Conservation (phyloP, 2,888 invertebrate species). For the Dryococelus australis region DNA sequence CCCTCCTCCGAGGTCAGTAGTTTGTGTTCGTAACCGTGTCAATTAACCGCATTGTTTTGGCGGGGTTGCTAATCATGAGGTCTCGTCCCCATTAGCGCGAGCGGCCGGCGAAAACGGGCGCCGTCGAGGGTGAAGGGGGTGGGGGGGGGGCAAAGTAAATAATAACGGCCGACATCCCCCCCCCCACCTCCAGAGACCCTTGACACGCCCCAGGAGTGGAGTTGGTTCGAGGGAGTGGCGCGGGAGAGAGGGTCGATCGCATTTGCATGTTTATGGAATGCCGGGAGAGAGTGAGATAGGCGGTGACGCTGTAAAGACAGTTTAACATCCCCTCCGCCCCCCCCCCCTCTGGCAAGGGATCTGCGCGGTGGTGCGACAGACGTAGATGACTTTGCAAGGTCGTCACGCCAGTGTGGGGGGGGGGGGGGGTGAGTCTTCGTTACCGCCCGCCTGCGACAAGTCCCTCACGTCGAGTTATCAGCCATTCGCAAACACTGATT, state of each 20-base stretch:
- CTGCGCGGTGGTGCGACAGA: not conserved
- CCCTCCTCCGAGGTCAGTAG: too few relatives aligned
- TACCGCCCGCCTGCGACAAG: too few relatives aligned
- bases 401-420: too few relatives aligned
- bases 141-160: not conserved
- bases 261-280: constrained; percentile 29
- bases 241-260: not conserved
- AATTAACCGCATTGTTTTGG: not conserved
- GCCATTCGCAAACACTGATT: too few relatives aligned
- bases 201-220: not conserved
- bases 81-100: not conserved
- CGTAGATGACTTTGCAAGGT: not conserved
- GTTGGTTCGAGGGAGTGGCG: not conserved
- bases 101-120: not conserved
- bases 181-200: not conserved
- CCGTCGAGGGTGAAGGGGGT: not conserved
- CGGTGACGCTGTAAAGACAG: not conserved
- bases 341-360: not conserved
- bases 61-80: not conserved
- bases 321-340: not conserved
- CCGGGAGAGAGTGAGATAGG: not conserved
- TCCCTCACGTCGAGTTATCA: too few relatives aligned
- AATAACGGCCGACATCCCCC: not conserved
- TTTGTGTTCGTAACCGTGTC: not conserved
- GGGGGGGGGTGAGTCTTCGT: too few relatives aligned